Evolutionary conservation across 1,140 invertebrate genomes (phyloP).

Genomic region (Nasonia vitripennis): DNA sequence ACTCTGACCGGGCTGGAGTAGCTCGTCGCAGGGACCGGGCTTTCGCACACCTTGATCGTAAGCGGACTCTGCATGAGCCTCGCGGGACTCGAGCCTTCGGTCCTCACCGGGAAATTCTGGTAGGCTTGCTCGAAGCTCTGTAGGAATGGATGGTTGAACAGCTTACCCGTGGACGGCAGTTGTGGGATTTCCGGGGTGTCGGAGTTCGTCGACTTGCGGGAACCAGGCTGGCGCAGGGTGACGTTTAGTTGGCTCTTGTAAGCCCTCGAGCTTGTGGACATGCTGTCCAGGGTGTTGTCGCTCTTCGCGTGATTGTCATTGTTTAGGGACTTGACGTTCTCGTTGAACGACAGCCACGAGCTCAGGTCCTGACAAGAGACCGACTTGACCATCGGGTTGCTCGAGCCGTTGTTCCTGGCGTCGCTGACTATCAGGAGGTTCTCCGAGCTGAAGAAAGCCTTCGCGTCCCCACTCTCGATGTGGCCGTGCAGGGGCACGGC

Average conservation of each 20-base stretch:
- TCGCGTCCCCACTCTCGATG: slow-evolving; percentile 40
- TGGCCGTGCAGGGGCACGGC: slow-evolving; percentile 44
- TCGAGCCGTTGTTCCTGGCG: slow-evolving; percentile 17
- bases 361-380: slow-evolving; percentile 68
- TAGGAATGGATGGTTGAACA: slow-evolving; percentile 68
- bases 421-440: slow-evolving; percentile 54
- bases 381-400: slow-evolving; percentile 61
- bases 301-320: slow-evolving; percentile 58
- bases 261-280: slow-evolving; percentile 45
- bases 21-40: slow-evolving; percentile 34
- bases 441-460: slow-evolving; percentile 60
- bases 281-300: slow-evolving; percentile 65
- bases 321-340: slow-evolving; percentile 8
- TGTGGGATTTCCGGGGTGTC: slow-evolving; percentile 65
- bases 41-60: slow-evolving; percentile 61
- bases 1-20: slow-evolving; percentile 47
- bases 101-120: slow-evolving; percentile 45
- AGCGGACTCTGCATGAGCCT: slow-evolving; percentile 59
- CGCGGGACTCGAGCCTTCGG: slow-evolving; percentile 39
- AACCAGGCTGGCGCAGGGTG: slow-evolving; percentile 57
- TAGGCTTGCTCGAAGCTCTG: slow-evolving; percentile 62
- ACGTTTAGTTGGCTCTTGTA: slow-evolving; percentile 65
- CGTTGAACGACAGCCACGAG: slow-evolving; percentile 47
- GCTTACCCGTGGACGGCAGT: slow-evolving; percentile 62
- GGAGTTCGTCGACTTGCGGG: slow-evolving; percentile 54